Evolutionary conservation across 2,888 invertebrate genomes (phyloP).

Genomic region (Aspidiotus rigidus): DNA sequence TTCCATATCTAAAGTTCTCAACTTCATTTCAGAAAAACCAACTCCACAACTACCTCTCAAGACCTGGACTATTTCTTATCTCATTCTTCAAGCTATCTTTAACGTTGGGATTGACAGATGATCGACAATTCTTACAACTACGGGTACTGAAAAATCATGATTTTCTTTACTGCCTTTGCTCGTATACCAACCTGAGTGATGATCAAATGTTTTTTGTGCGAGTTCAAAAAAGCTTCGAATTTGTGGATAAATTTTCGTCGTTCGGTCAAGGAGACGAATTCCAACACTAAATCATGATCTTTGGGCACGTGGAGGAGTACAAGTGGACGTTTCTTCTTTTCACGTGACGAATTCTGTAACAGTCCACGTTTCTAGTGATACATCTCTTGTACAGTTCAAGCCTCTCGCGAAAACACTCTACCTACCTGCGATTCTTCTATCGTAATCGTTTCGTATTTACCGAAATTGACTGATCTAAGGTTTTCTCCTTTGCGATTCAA

Average conservation of each 20-base stretch:
- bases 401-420: not conserved
- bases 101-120: not conserved
- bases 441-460: slow-evolving; percentile 65
- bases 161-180: not conserved
- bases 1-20: no score
- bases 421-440: slow-evolving; percentile 79
- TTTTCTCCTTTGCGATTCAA: slow-evolving; percentile 88
- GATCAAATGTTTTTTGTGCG: slow-evolving; percentile 73
- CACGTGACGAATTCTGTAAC: slow-evolving; percentile 40
- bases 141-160: no score
- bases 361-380: not conserved
- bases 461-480: slow-evolving; percentile 68
- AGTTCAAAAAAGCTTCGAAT: slow-evolving; percentile 70
- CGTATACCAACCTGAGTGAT: slow-evolving; percentile 52
- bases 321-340: slow-evolving; percentile 67
- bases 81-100: not conserved
- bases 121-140: no score
- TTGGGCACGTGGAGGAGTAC: slow-evolving; percentile 70
- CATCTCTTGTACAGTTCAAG: not conserved
- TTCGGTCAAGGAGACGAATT: slow-evolving; percentile 71
- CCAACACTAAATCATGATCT: slow-evolving; percentile 86
- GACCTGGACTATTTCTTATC: not conserved
- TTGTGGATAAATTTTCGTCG: slow-evolving; percentile 79
- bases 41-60: not conserved
- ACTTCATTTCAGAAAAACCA: no score